These are phyloP conservation scores for cat (Felis catus) DNA, from an alignment of 2,113 vertebrate species.

Conservation along the genomic window DNA sequence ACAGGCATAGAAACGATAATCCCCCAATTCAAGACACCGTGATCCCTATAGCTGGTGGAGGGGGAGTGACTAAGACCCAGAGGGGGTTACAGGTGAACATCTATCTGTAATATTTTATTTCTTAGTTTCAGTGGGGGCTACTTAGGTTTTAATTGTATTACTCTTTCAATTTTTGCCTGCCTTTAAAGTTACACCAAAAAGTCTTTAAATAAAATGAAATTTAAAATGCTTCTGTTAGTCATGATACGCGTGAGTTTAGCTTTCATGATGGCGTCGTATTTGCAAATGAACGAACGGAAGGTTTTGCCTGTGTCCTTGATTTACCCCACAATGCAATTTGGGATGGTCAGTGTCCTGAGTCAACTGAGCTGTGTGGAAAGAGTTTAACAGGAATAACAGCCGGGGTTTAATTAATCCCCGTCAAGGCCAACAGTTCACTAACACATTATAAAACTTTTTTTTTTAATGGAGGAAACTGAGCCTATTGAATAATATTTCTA, in stretches of 20 bases:
- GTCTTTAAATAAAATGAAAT: neutral
- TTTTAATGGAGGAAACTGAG: neutral
- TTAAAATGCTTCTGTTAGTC: neutral
- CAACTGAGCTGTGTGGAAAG: neutral
- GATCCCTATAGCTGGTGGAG: neutral
- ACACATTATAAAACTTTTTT: neutral
- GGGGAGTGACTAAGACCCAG: no score
- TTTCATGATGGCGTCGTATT: neutral
- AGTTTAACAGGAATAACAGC: neutral
- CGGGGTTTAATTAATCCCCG: neutral
- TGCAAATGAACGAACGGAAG: neutral
- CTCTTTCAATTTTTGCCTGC: neutral
- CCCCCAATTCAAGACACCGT: neutral
- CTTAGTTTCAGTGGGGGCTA: neutral
- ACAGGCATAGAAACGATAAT: neutral
- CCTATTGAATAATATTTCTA: conserved; percentile 1
- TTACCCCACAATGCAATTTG: neutral
- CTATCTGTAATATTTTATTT: neutral
- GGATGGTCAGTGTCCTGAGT: neutral
- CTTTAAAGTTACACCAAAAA: conserved; percentile 29
- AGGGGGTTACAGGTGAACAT: neutral
- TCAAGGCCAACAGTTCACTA: neutral
- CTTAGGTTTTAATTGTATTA: neutral
- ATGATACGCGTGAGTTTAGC: neutral
- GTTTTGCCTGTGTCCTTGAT: neutral